Evolutionary conservation across 2,113 vertebrate genomes (phyloP).

Genomic region (Chiloscyllium plagiosum): DNA sequence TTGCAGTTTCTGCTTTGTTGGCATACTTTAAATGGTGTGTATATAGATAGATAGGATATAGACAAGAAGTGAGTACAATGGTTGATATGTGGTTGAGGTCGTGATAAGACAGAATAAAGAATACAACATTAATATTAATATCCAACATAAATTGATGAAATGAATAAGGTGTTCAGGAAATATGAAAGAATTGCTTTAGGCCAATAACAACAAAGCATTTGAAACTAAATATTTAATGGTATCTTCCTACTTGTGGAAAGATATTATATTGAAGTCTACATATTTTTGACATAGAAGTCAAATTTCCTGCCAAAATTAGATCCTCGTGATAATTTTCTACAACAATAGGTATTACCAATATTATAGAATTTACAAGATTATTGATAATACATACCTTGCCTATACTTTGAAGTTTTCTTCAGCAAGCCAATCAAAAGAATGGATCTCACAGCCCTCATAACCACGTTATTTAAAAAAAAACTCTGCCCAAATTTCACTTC

Average conservation of each 20-base stretch:
- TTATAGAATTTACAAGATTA: neutral
- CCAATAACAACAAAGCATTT: neutral
- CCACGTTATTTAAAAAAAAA: neutral
- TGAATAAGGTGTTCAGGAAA: neutral
- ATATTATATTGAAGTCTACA: neutral
- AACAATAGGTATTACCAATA: neutral
- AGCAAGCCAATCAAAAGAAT: neutral
- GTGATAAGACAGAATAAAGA: constrained; percentile 33
- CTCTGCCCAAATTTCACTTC: neutral
- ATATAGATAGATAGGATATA: neutral
- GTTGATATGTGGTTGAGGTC: neutral
- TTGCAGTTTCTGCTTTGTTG: neutral
- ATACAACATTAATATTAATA: constrained; percentile 12
- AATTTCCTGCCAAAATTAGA: neutral
- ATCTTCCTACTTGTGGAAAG: constrained; percentile 14
- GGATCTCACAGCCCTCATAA: no score
- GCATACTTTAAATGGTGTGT: neutral
- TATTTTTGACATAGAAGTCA: constrained; percentile 25
- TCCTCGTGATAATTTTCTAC: neutral
- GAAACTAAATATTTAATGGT: constrained; percentile 23
- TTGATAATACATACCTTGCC: neutral
- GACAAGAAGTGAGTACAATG: neutral
- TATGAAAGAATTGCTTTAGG: neutral
- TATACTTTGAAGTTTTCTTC: neutral
- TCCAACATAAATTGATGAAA: neutral